These are phyloP conservation scores for Alouatta palliata DNA, from an alignment of 2,113 vertebrate species.

Conservation along the genomic window DNA sequence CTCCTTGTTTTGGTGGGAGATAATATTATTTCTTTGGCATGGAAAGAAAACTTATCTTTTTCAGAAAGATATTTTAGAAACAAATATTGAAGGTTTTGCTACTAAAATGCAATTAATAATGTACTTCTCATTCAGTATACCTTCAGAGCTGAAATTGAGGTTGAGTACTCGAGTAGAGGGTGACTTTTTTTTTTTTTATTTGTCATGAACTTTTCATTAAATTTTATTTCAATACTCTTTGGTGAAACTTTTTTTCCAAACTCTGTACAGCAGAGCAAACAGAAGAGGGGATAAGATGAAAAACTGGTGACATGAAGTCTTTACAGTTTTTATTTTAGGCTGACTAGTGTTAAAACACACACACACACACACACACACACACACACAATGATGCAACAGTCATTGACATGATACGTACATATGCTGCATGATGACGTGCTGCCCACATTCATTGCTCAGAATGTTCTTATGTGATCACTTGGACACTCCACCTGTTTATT, in stretches of 20 bases:
- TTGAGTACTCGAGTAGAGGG: background rate
- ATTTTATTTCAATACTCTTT: background rate
- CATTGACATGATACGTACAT: too few species aligned
- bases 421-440: background rate
- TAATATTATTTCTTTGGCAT: background rate
- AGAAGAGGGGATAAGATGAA: background rate
- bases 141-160: background rate
- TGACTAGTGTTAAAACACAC: background rate
- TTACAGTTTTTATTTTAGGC: background rate
- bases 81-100: background rate
- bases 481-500: background rate
- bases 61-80: background rate
- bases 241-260: background rate
- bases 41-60: background rate
- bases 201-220: background rate
- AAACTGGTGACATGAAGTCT: background rate
- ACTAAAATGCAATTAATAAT: background rate
- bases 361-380: background rate
- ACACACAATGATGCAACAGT: background rate
- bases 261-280: background rate
- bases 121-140: background rate
- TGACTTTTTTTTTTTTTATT: background rate
- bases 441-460: accelerated
- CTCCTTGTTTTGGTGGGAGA: background rate
- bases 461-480: background rate